A percentile compares a stretch with the other conserved stretches of the same genome.
These are phyloP conservation scores for Scaeva pyrastri DNA, from an alignment of 2,888 invertebrate species.

Conservation along the genomic window DNA sequence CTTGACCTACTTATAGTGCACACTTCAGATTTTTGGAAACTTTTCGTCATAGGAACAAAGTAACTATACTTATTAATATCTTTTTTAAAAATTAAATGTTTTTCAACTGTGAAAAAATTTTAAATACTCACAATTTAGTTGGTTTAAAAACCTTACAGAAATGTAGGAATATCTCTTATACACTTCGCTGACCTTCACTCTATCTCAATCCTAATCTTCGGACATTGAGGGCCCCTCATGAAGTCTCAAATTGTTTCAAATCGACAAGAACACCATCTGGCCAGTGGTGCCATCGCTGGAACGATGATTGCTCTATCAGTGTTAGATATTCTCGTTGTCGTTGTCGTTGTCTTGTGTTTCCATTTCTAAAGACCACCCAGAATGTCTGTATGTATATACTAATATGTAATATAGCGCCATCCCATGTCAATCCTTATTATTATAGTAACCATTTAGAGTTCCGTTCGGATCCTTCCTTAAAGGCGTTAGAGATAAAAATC, in stretches of 20 bases:
- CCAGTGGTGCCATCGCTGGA: neutral
- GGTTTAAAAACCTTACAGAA: too few relatives aligned
- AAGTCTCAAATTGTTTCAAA: conserved; percentile 54
- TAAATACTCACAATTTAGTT: too few relatives aligned
- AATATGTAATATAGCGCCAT: conserved; percentile 57
- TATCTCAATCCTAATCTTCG: conserved; percentile 40
- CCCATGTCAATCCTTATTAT: conserved; percentile 6
- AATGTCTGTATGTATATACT: conserved; percentile 15
- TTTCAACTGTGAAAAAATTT: too few relatives aligned
- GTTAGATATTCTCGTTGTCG: conserved; percentile 18
- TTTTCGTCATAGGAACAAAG: too few relatives aligned
- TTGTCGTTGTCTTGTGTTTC: neutral
- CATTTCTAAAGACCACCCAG: conserved; percentile 54
- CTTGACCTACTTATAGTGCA: too few relatives aligned
- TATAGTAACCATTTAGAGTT: conserved; percentile 36
- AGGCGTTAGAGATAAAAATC: conserved; percentile 64
- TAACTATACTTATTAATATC: too few relatives aligned
- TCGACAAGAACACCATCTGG: conserved; percentile 43
- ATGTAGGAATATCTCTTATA: too few relatives aligned
- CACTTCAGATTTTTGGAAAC: too few relatives aligned
- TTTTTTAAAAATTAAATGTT: too few relatives aligned
- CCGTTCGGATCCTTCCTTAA: conserved; percentile 46
- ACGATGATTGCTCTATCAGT: conserved; percentile 57
- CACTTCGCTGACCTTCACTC: conserved; percentile 23
- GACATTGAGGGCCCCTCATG: conserved; percentile 21